These are phyloP conservation scores for Leptura quadrifasciata DNA, from an alignment of 2,888 invertebrate species.

Conservation along the genomic window DNA sequence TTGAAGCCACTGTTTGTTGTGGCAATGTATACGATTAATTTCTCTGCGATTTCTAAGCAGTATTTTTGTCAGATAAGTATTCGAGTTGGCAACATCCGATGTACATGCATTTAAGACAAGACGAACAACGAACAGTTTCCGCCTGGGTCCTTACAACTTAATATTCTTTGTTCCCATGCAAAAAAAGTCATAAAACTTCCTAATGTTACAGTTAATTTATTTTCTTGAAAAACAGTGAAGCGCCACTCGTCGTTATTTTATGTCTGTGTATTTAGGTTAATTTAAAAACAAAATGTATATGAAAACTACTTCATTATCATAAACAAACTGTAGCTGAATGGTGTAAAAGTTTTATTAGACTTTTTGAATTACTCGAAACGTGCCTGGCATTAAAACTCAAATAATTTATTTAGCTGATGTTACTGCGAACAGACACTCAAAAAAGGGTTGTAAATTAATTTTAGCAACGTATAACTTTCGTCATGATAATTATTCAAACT, in stretches of 20 bases:
- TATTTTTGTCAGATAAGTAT: too few relatives aligned
- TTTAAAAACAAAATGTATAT: slow-evolving; percentile 60
- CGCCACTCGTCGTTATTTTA: slow-evolving; percentile 55
- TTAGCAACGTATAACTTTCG: slow-evolving; percentile 8
- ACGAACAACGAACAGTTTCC: slow-evolving; percentile 1
- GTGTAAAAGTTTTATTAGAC: slow-evolving; percentile 57
- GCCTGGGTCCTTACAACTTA: slow-evolving; percentile 51
- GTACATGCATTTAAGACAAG: slow-evolving; percentile 1
- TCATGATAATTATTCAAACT: slow-evolving; percentile 17
- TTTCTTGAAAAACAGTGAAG: slow-evolving; percentile 58
- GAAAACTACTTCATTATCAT: slow-evolving; percentile 63
- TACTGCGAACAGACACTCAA: slow-evolving; percentile 19
- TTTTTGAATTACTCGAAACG: slow-evolving; percentile 53
- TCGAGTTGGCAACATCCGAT: not conserved
- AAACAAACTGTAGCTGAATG: slow-evolving; percentile 56
- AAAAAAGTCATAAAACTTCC: slow-evolving; percentile 58
- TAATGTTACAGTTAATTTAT: slow-evolving; percentile 59
- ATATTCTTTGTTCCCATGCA: slow-evolving; percentile 58
- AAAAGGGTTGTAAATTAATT: slow-evolving; percentile 23
- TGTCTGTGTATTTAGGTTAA: slow-evolving; percentile 62
- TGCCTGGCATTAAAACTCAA: slow-evolving; percentile 49
- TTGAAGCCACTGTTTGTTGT: too few relatives aligned
- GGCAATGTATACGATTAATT: too few relatives aligned
- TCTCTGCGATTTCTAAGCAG: too few relatives aligned
- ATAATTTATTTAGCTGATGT: slow-evolving; percentile 46